Conservation (phyloP, 2,797 vertebrate genomes). For the Molothrus ater region DNA sequence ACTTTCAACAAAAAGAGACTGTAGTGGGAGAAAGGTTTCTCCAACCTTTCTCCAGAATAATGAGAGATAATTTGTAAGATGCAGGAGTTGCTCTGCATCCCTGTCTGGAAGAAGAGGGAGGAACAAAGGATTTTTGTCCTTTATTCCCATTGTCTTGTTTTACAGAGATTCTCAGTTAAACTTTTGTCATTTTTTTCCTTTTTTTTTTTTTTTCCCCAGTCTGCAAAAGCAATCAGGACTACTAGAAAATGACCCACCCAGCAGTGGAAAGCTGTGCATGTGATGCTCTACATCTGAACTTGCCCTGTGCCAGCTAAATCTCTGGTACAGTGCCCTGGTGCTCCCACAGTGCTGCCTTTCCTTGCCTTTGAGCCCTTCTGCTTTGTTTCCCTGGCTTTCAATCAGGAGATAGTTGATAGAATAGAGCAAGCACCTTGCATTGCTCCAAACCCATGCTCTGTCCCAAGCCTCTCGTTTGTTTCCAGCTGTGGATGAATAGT, state of each 20-base stretch:
- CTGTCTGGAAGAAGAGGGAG: background rate
- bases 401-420: background rate
- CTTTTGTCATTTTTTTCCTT: background rate
- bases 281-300: background rate
- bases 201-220: rapidly evolving
- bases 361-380: background rate
- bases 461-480: background rate
- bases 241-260: background rate
- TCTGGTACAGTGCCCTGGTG: background rate
- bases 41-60: background rate
- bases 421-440: background rate
- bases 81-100: background rate
- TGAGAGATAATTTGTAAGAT: background rate
- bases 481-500: background rate
- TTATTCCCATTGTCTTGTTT: background rate
- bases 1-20: background rate
- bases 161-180: background rate
- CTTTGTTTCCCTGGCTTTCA: background rate
- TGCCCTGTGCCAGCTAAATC: background rate
- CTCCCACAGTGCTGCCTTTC: background rate
- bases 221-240: background rate
- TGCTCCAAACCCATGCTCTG: background rate
- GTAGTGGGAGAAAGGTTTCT: background rate
- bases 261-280: background rate
- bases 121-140: background rate